These are phyloP conservation scores for Cydia pomonella DNA, from an alignment of 1,140 invertebrate species.

Conservation along the genomic window DNA sequence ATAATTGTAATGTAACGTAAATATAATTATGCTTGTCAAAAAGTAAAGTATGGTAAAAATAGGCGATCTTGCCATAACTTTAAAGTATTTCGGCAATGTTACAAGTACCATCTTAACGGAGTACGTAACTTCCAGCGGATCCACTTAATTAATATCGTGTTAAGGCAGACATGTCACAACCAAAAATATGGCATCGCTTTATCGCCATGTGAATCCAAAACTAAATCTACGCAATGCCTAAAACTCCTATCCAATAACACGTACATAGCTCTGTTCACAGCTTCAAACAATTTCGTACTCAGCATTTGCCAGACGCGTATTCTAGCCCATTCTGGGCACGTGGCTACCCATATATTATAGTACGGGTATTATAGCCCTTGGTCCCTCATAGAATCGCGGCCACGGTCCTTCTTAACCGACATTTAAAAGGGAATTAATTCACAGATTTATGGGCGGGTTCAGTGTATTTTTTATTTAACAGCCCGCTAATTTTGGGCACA, in stretches of 20 bases:
- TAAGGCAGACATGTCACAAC: no score
- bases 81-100: no score
- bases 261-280: not conserved
- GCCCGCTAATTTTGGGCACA: not conserved
- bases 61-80: no score
- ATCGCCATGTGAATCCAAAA: not conserved
- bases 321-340: conserved; percentile 1
- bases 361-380: conserved; percentile 5
- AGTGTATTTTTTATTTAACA: not conserved
- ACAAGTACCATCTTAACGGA: no score
- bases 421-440: conserved; percentile 14
- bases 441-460: conserved; percentile 13
- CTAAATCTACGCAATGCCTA: not conserved
- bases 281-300: conserved; percentile 11
- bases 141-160: no score
- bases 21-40: no score
- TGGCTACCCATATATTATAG: conserved; percentile 1
- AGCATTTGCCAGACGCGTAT: conserved; percentile 10
- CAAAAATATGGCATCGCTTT: no score
- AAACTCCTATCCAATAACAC: not conserved
- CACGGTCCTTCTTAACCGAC: not conserved
- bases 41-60: no score
- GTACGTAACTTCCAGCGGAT: no score
- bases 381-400: conserved; percentile 8
- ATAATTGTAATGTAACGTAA: no score